phyloP scores from a whole-genome alignment of 2,888 invertebrate genomes.

The Argynnis bischoffii region DNA sequence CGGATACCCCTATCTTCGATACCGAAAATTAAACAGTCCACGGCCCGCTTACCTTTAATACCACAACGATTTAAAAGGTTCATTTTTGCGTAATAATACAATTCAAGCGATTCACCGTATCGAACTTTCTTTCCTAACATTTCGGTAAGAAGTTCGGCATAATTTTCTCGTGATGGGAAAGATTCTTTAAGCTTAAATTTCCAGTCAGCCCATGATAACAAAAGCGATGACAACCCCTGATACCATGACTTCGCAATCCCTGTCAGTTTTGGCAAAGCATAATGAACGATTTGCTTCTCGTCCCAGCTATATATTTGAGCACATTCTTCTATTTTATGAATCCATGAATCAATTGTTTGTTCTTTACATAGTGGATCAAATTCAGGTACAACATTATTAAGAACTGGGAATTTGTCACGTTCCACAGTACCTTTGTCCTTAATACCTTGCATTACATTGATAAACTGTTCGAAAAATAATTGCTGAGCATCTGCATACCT shows the following conservation, averaged over 20 bases:
- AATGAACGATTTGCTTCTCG: slow-evolving; percentile 41
- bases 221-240: neutral
- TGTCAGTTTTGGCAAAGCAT: slow-evolving; percentile 39
- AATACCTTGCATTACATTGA: too few relatives aligned
- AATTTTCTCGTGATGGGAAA: slow-evolving; percentile 40
- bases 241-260: slow-evolving; percentile 41
- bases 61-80: slow-evolving; percentile 42
- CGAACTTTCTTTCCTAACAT: slow-evolving; percentile 39
- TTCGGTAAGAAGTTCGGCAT: slow-evolving; percentile 40
- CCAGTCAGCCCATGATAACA: slow-evolving; percentile 34
- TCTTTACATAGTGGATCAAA: slow-evolving; percentile 38
- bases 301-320: slow-evolving; percentile 39
- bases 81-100: slow-evolving; percentile 40
- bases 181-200: slow-evolving; percentile 37
- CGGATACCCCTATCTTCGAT: slow-evolving; percentile 41
- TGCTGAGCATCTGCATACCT: too few relatives aligned
- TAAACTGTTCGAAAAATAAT: too few relatives aligned
- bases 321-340: slow-evolving; percentile 42
- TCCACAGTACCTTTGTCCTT: too few relatives aligned
- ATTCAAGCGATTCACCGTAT: slow-evolving; percentile 37
- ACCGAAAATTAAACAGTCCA: slow-evolving; percentile 42
- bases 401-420: slow-evolving; percentile 25
- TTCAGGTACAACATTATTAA: slow-evolving; percentile 38
- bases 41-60: slow-evolving; percentile 38
- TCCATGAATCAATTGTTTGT: slow-evolving; percentile 38